Base-by-base conservation (phyloP, 2,797 vertebrate species). In the Anguilla marmorata region DNA sequence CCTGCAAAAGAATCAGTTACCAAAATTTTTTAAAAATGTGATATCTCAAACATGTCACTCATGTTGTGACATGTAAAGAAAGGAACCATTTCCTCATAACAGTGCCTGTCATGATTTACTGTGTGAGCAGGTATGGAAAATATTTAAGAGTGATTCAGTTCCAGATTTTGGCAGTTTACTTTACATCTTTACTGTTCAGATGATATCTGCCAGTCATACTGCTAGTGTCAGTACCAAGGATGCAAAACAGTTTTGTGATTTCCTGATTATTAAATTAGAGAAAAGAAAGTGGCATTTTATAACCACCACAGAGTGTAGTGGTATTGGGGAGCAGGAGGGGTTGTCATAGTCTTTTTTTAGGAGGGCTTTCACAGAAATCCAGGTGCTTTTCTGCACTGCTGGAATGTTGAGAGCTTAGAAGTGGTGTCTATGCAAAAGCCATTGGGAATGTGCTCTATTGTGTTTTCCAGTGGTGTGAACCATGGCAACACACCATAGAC, bases 321-420 rank as follows among this genome's bases (percentile, higher is more conserved):
- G 88, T 91, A 91, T n/a, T 48, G 4, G 79, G 33, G 94, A 94
- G 90, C 92, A 94, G 92, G 91, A 95, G 92, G 86, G 94, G 92
- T 93, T 93, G 91, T 91, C 96, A 96, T 96, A 95, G 95, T 96
- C 89, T 90, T 91, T 94, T 94, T 95, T 93, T 93, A 94, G 94
- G 93, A 93, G 92, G 89, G 90, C 93, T 93, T 93, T 95, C 94
- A 95, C 90, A 94, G 90, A 93, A 94, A 93, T 90, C 88, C 92
- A 93, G 85, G 27, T 85, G 33, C 12, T 72, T 45, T 69, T 86
- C 37, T 50, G 19, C 7, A 45, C 41, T 86, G 12, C 52, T 72
- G 19, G 37, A 86, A 86, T 86, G 63, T 50, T 12, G 48, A 72
- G 63, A 48, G 60, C 37, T 37, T 86, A 16, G 41, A 50, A 86